A percentile compares a stretch with the other conserved stretches of the same genome.
Conservation (phyloP, 2,113 vertebrate genomes). For the Cheirogaleus medius region DNA sequence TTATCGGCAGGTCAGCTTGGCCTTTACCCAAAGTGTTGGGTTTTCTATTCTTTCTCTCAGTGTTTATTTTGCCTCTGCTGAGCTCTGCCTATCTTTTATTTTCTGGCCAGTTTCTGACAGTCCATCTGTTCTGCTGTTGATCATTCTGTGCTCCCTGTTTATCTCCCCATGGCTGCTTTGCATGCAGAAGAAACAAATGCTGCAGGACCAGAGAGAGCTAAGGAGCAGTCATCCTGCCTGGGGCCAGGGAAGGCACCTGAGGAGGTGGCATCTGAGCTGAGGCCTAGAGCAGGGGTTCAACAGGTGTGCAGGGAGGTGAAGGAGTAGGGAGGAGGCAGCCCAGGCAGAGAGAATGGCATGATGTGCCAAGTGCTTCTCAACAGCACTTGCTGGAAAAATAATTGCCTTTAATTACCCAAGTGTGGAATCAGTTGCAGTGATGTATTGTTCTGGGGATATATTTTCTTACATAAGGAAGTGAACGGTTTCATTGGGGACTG, state of each 20-base stretch:
- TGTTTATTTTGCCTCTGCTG: neutral
- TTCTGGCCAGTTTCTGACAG: neutral
- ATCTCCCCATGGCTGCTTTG: neutral
- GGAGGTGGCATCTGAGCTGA: neutral
- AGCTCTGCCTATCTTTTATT: neutral
- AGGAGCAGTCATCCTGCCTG: neutral
- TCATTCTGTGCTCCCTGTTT: neutral
- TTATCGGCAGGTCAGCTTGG: neutral
- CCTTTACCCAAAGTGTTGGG: neutral
- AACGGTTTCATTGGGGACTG: neutral
- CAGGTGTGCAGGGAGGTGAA: neutral
- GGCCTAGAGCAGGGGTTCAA: neutral
- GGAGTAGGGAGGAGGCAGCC: neutral
- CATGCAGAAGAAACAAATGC: neutral
- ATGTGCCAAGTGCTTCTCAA: neutral
- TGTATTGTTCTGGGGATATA: neutral
- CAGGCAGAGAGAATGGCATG: neutral
- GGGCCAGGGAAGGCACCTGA: neutral
- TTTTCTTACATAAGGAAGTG: neutral
- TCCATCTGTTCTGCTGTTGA: neutral
- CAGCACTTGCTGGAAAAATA: neutral
- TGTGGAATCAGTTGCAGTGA: neutral
- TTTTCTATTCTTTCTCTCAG: neutral
- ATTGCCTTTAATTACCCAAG: conserved; percentile 25
- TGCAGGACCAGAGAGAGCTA: accelerated